Percentiles rank a stretch among this genome's conserved stretches.
These are phyloP conservation scores for Ladona fulva DNA, from an alignment of 1,140 invertebrate species.

Conservation along the genomic window DNA sequence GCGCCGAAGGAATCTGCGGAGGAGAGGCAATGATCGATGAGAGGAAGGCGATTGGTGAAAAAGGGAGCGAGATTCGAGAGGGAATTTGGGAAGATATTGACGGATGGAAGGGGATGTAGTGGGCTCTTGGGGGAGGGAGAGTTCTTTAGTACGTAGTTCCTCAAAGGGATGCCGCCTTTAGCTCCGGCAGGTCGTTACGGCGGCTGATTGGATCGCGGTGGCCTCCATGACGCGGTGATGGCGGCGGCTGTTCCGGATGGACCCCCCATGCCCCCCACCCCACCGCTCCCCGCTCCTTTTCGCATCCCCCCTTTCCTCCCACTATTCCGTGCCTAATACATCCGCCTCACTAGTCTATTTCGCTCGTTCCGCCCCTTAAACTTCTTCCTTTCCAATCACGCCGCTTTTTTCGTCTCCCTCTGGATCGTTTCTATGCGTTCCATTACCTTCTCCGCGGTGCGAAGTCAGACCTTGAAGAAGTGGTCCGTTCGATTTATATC, in stretches of 20 bases:
- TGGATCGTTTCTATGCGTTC: too few relatives aligned
- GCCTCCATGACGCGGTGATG: not conserved
- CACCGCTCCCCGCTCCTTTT: not conserved
- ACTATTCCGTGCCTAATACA: not conserved
- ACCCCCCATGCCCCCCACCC: not conserved
- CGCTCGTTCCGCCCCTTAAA: too few relatives aligned
- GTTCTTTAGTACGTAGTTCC: not conserved
- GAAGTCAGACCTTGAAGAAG: too few relatives aligned
- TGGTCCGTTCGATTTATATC: too few relatives aligned
- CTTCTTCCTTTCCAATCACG: too few relatives aligned
- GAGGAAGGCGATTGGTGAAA: too few relatives aligned
- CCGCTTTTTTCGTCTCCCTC: too few relatives aligned
- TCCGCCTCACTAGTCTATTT: not conserved
- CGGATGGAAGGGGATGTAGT: not conserved
- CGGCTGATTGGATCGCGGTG: not conserved
- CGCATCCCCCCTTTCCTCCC: not conserved
- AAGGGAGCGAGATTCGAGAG: not conserved
- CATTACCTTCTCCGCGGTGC: too few relatives aligned
- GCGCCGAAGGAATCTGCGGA: not conserved
- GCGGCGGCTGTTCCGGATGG: not conserved
- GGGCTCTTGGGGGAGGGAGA: not conserved
- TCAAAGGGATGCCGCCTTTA: constrained; percentile 3
- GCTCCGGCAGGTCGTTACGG: not conserved
- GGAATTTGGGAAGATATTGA: not conserved
- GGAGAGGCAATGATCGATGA: not conserved